phyloP scores from a whole-genome alignment of 2,888 invertebrate genomes.

The Odiellus spinosus region DNA sequence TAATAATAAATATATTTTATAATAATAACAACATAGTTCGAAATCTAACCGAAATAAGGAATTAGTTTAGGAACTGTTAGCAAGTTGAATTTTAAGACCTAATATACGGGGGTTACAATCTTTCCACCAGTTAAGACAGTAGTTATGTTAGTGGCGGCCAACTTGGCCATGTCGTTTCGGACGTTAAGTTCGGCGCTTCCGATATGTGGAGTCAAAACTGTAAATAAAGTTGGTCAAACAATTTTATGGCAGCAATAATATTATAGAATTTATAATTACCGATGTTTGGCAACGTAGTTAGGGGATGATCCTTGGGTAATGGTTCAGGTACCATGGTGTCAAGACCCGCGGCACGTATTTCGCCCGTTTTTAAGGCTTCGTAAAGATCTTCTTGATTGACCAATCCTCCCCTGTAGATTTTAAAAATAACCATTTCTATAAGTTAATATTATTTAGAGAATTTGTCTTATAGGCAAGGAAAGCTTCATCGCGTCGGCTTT shows the following conservation, averaged over 20 bases:
- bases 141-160: constrained; percentile 11
- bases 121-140: constrained; percentile 3
- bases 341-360: constrained; percentile 66
- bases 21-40: no score
- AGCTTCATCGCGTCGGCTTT: no score
- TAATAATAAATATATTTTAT: no score
- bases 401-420: constrained; percentile 37
- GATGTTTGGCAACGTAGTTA: constrained; percentile 68
- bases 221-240: no score
- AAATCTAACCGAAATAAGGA: no score
- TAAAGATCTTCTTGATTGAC: constrained; percentile 60
- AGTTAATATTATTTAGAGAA: no score
- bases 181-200: constrained; percentile 9
- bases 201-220: constrained; percentile 19
- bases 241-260: no score
- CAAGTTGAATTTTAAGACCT: no score
- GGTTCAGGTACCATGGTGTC: constrained; percentile 88
- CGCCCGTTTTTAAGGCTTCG: constrained; percentile 49
- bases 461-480: no score
- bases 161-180: constrained; percentile 5
- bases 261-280: constrained; percentile 36
- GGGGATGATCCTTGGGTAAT: constrained; percentile 55
- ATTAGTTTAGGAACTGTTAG: no score
- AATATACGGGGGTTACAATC: constrained; percentile 8
- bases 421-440: no score